Evolutionary conservation across 2,888 invertebrate species (phyloP), one percentile per base, ranked within the genome.

Genomic region (Caenorhabditis sp.): DNA sequence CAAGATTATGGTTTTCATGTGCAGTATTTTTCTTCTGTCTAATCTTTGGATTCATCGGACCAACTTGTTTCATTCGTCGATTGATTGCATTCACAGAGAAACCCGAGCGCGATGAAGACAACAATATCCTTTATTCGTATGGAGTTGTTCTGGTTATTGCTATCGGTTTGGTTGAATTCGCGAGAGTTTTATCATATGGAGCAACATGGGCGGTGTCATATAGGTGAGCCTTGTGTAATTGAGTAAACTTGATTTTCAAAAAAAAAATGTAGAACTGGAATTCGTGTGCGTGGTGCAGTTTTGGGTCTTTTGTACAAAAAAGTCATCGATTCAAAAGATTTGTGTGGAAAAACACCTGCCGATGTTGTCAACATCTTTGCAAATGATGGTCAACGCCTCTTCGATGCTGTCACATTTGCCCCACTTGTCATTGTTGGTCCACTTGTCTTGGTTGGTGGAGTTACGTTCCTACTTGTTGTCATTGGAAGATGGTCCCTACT

Each of bases 341-440:
- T 75, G 43, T 75, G 75, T 38, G 75, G 75, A 23, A 70, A 67
- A 54, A 62, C 67, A 1, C 52, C 70, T 5, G 26, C 76, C 17
- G 69, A 76, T 43, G 72, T 75, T 26, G 88, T 90, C 36, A 90
- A 89, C 74, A 83, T 90, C 54, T 88, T 88, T 62, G 88, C 89
- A 31, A 89, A 89, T 76, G 90, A 90, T 78, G 88, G 89, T 3
- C 89, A 89, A 78, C 83, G 89, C 3, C 76, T 90, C 36, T 89
- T 89, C 79, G 89, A 90, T 66, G 88, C 88, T 5, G 85, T 88
- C 27, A 88, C 88, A 1, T 86, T 89, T 66, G 88, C 88, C 12
- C 89, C 89, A 5, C 78, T 89, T 27, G 87, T 89, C 27, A 67
- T 89, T 26, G 85, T 88, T 14, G 89, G 88, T 4, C 89, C 89